phyloP scores from a whole-genome alignment of 2,797 vertebrate species.

The Nannoperca obscura region DNA sequence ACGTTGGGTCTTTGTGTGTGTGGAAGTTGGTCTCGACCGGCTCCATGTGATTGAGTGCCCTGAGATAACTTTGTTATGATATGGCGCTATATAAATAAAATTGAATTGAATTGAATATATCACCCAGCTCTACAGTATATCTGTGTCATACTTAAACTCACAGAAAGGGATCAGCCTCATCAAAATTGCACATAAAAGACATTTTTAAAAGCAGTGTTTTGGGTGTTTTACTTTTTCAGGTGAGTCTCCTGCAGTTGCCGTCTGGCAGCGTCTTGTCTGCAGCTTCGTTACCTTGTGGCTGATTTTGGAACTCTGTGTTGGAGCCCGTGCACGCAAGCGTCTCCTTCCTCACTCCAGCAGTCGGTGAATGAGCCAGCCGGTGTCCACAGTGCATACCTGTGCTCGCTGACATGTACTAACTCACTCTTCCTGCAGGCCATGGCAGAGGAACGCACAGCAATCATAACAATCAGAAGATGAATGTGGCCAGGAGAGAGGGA shows the following conservation, averaged over 20 bases:
- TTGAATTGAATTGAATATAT: too few species aligned
- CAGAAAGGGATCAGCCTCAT: not conserved
- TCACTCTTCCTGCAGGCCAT: conserved; percentile 85
- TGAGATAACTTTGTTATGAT: too few species aligned
- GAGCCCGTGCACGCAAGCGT: conserved; percentile 25
- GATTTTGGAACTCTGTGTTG: conserved; percentile 13
- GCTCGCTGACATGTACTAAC: conserved; percentile 85
- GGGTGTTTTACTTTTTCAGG: not conserved
- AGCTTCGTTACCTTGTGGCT: conserved; percentile 10
- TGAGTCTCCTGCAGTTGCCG: not conserved
- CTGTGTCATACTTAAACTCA: not conserved
- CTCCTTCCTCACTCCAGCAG: conserved; percentile 36
- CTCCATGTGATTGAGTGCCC: too few species aligned
- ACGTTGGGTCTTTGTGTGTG: too few species aligned
- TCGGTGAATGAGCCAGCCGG: conserved; percentile 48
- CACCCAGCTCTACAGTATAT: not conserved
- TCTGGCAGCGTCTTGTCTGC: conserved; percentile 3
- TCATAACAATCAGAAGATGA: conserved; percentile 79
- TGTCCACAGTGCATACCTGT: conserved; percentile 84
- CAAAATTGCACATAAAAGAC: not conserved
- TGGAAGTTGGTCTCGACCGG: too few species aligned
- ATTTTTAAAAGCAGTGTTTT: not conserved
- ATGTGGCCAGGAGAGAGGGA: conserved; percentile 50
- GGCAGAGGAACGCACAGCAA: conserved; percentile 78
- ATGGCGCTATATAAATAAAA: too few species aligned